phyloP scores from a whole-genome alignment of 1,140 invertebrate genomes.

The Neodiprion pinetum region DNA sequence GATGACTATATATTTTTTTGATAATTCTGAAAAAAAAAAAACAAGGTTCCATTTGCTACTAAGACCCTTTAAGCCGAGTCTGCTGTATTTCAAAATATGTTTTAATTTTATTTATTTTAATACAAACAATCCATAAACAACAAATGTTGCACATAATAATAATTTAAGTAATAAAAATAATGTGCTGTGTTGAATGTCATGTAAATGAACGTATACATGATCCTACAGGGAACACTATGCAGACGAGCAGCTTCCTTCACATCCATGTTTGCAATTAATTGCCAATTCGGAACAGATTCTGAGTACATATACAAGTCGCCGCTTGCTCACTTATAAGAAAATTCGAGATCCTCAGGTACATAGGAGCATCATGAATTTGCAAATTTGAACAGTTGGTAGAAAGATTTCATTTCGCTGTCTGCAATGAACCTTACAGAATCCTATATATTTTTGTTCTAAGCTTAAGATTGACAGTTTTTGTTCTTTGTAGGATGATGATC shows the following conservation, averaged over 20 bases:
- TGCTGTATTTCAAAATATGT: slow-evolving; percentile 9
- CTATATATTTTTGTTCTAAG: slow-evolving; percentile 14
- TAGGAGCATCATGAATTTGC: slow-evolving; percentile 15
- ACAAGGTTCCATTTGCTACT: slow-evolving; percentile 11
- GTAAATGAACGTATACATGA: slow-evolving; percentile 23
- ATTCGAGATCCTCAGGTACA: slow-evolving; percentile 63
- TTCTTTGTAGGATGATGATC: slow-evolving; percentile 37
- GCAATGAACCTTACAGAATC: slow-evolving; percentile 23
- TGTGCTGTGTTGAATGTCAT: neutral
- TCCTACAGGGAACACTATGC: slow-evolving; percentile 74
- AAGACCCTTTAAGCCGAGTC: neutral
- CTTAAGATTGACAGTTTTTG: slow-evolving; percentile 36
- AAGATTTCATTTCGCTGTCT: slow-evolving; percentile 29
- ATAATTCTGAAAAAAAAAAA: slow-evolving; percentile 16
- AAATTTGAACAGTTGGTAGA: slow-evolving; percentile 23
- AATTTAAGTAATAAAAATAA: too few relatives aligned
- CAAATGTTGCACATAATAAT: too few relatives aligned
- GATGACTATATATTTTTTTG: slow-evolving; percentile 25
- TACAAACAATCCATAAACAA: too few relatives aligned
- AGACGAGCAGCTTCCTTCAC: slow-evolving; percentile 76
- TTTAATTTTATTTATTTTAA: slow-evolving; percentile 15
- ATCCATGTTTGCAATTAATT: slow-evolving; percentile 79
- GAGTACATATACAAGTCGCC: slow-evolving; percentile 77
- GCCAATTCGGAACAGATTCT: slow-evolving; percentile 89
- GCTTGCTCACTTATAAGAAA: slow-evolving; percentile 89